Conservation (phyloP, 1,140 invertebrate genomes). For the Pseudomyrmex cubaensis region DNA sequence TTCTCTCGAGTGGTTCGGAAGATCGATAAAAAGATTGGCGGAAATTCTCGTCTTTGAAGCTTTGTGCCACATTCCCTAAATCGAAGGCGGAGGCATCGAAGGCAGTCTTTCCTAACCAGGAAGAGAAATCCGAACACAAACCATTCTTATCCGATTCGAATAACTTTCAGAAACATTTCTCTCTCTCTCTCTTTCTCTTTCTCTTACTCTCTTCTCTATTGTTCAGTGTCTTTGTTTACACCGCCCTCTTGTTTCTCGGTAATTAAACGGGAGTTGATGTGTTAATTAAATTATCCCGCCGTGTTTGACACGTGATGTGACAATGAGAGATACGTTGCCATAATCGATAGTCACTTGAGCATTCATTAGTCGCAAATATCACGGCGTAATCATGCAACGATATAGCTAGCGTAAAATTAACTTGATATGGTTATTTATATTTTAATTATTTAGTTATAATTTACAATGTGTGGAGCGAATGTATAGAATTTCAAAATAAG, state of each 20-base stretch:
- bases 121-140: background rate
- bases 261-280: constrained; percentile 49
- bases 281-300: constrained; percentile 51
- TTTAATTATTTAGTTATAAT: constrained; percentile 10
- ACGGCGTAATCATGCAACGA: background rate
- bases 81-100: background rate
- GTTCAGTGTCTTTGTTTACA: background rate
- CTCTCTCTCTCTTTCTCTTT: background rate
- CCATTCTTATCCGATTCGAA: constrained; percentile 11
- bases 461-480: background rate
- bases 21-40: constrained; percentile 35
- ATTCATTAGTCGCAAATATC: constrained; percentile 40
- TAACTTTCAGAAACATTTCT: constrained; percentile 18
- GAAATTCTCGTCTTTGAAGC: constrained; percentile 27
- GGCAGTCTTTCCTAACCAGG: background rate
- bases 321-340: constrained; percentile 32
- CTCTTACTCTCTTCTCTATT: background rate
- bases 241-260: constrained; percentile 25
- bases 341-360: constrained; percentile 33
- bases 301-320: constrained; percentile 42
- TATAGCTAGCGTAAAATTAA: constrained; percentile 16
- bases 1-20: background rate
- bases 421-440: background rate
- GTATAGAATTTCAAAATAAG: background rate
- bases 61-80: background rate